These are phyloP conservation scores for Venturia canescens DNA, from an alignment of 1,140 invertebrate genomes.

Conservation along the genomic window DNA sequence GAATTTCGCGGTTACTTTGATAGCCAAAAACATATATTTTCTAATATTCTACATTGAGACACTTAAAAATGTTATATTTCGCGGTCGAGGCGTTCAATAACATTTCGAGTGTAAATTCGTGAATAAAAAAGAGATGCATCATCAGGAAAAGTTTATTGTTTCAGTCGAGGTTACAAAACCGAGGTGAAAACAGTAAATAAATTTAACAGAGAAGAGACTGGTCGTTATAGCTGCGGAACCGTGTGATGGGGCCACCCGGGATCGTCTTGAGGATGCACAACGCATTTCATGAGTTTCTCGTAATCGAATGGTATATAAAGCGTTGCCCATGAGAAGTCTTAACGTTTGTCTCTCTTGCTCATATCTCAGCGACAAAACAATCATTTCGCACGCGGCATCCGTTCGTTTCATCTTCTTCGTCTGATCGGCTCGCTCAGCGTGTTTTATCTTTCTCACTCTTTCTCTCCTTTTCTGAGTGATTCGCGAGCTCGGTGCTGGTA, in stretches of 20 bases:
- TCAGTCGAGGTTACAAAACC: background rate
- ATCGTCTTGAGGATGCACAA: slow-evolving; percentile 4
- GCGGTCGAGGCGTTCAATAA: too few species aligned
- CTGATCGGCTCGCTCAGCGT: background rate
- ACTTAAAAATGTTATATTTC: background rate
- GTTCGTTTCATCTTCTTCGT: slow-evolving; percentile 35
- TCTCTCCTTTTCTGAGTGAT: background rate
- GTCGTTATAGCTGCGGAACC: slow-evolving; percentile 15
- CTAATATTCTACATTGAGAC: background rate
- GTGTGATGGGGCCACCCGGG: background rate
- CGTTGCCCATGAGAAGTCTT: slow-evolving; percentile 1
- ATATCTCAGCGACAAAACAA: slow-evolving; percentile 60
- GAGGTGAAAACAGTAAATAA: background rate
- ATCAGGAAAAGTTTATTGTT: background rate
- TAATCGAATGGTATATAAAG: slow-evolving; percentile 68
- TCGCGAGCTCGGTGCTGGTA: slow-evolving; percentile 51
- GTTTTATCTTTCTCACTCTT: background rate
- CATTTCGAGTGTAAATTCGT: too few species aligned
- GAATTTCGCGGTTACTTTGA: background rate
- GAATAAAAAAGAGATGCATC: background rate
- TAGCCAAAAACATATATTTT: background rate
- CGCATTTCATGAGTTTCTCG: slow-evolving; percentile 43
- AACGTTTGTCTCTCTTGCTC: background rate
- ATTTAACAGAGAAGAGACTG: background rate
- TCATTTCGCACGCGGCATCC: slow-evolving; percentile 59